Base-by-base conservation (phyloP, 2,888 invertebrate genomes). In the Eupithecia subfuscata region DNA sequence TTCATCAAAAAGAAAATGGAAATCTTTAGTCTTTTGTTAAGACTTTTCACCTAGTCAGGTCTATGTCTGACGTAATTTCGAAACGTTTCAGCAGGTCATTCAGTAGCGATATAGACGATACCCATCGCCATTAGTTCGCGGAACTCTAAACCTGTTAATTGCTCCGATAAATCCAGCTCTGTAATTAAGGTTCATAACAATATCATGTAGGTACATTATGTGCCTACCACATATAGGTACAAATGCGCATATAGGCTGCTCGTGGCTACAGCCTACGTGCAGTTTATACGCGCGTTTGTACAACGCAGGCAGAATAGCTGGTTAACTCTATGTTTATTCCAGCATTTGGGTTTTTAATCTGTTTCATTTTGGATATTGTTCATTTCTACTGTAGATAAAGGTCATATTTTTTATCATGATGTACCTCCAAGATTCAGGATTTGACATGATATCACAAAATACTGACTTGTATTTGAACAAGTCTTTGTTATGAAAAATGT, bases 131-230 rank as follows among this genome's bases (percentile, higher is more conserved):
- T 63, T 63, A 63, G 63, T 63, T 63, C 63, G 30, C 63, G 63
- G 16, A 30, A 30, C 63, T 63, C 63, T 63, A 56, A 56, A 11
- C 56, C 56, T 67, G 48, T 18, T 52, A 65, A 74, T 74, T 52
- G 65, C 40, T 64, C 12, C 52, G 48, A 65, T 73, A 69, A 60
- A 63, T 74, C 34, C 22, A 56, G 70, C 18, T 5, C 4, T 40
- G 74, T 65, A 70, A 74, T 67, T 70, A 70, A 40, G n/a, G 65
- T 22, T 71, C 70, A 45, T 71, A 34, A 34, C 22, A 70, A 48
- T 60, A 56, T 56, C 4, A 22, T 22, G 3, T 56, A 56, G 52
- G 52, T 63, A 18, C 30, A 30, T n/a, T 30, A 30, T 70, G 25
- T 63, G n/a, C 7, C 30, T 22, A 12, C 22, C 56, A n/a, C 56